Evolutionary conservation across 2,113 vertebrate species (phyloP), one percentile per base, ranked within the genome.

Genomic region (Platichthys flesus): DNA sequence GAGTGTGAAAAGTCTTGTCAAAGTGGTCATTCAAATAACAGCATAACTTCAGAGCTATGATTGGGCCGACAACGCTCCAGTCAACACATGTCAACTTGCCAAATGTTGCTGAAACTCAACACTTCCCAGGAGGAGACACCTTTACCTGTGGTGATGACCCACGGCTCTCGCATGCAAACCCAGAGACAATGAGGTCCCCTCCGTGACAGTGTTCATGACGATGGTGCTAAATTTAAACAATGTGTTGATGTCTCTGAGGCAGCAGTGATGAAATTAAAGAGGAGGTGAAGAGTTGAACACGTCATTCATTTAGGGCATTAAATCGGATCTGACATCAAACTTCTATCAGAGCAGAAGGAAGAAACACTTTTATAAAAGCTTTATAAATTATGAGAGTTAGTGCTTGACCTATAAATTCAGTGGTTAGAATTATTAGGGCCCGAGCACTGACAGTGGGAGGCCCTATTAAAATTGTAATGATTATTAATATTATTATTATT

Each of bases 41-140:
- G 21, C 42, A 52, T 15, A 14, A 3, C 37, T 56, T n/a, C 16
- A 16, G 14, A 6, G 31, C 24, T 23, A 3, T 1, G 26, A n/a
- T 45, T 18, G 5, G 18, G 21, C 23, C 61, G 15, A 40, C 60
- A 31, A 6, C 49, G 23, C 60, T 51, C n/a, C n/a, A 42, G 57
- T 65, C 63, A 67, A 56, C 63, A 74, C 64, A 18, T 40, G 47
- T 23, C 54, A 35, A 47, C 20, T 9, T 26, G 26, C 16, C 40
- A 64, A 8, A 49, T 49, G 23, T 15, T 63, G 52, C 61, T 40
- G 28, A 52, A 51, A 57, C 35, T 64, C 37, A 70, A 57, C 67
- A 24, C 26, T 28, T 49, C 16, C 8, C 24, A 6, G 21, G 31
- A 23, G 57, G 15, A 45, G 35, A 31, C 42, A 52, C 49, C 42